Percentiles rank a stretch among this genome's conserved stretches.
These are phyloP conservation scores for Apis florea DNA, from an alignment of 1,140 invertebrate species.

Conservation along the genomic window DNA sequence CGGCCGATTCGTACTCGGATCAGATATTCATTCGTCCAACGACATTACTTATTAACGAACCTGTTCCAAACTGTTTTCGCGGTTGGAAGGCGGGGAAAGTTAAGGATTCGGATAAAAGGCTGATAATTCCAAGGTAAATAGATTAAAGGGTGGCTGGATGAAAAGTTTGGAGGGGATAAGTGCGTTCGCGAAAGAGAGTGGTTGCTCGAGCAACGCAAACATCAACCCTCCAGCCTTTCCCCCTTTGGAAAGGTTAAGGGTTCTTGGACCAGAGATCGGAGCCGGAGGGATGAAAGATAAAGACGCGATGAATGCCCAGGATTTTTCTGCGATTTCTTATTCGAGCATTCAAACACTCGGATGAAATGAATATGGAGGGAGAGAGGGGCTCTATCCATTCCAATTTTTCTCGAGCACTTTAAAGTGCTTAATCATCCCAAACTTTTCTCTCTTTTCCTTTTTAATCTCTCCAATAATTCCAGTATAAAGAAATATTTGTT, in stretches of 20 bases:
- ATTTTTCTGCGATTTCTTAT: neutral
- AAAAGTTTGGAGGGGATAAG: conserved; percentile 15
- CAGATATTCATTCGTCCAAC: neutral
- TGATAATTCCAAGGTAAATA: conserved; percentile 20
- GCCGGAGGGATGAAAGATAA: conserved; percentile 11
- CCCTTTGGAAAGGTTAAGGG: conserved; percentile 26
- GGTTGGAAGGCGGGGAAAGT: neutral
- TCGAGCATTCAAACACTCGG: neutral
- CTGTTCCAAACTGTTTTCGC: neutral
- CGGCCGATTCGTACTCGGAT: too few species aligned
- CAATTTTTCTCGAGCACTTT: neutral
- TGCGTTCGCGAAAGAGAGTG: neutral
- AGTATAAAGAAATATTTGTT: too few species aligned
- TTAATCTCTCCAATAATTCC: too few species aligned
- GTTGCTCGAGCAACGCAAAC: conserved; percentile 25
- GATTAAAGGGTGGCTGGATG: conserved; percentile 3
- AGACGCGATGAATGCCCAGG: conserved; percentile 1
- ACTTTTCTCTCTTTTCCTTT: too few species aligned
- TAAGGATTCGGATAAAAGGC: neutral
- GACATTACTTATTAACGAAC: neutral
- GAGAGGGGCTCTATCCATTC: neutral
- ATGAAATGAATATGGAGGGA: neutral
- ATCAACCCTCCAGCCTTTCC: neutral
- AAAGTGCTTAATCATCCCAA: too few species aligned
- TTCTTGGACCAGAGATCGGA: neutral